phyloP scores from a whole-genome alignment of 2,797 vertebrate genomes.

The Amniataba percoides region DNA sequence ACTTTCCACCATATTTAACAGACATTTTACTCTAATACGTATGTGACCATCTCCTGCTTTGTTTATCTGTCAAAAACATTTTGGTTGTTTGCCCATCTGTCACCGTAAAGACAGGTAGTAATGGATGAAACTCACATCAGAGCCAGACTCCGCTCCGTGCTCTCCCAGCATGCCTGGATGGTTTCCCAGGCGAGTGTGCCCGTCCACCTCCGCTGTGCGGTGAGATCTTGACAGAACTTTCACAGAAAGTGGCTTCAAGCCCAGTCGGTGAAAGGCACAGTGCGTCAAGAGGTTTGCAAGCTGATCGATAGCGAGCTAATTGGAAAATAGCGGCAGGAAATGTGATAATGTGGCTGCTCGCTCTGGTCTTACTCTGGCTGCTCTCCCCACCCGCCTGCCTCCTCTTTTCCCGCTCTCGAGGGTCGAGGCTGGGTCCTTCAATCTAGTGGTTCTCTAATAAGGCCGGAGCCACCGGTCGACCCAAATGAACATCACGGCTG shows the following conservation, averaged over 20 bases:
- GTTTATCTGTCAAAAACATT: constrained; percentile 6
- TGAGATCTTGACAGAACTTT: constrained; percentile 51
- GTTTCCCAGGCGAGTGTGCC: constrained; percentile 39
- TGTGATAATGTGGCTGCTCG: constrained; percentile 77
- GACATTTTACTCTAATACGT: neutral
- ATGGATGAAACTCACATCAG: constrained; percentile 2
- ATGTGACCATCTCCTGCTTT: neutral
- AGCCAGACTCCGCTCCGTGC: constrained; percentile 15
- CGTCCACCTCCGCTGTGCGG: constrained; percentile 44
- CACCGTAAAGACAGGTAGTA: neutral
- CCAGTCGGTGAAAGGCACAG: constrained; percentile 60
- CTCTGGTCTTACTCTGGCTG: constrained; percentile 58
- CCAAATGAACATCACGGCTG: constrained; percentile 59
- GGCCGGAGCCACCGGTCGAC: constrained; percentile 55
- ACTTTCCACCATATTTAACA: neutral
- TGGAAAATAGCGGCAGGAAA: constrained; percentile 82
- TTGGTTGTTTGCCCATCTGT: neutral
- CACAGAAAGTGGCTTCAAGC: constrained; percentile 68
- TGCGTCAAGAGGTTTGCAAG: constrained; percentile 50
- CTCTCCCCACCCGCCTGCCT: constrained; percentile 8
- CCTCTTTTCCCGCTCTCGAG: constrained; percentile 37
- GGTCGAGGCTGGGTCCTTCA: constrained; percentile 59
- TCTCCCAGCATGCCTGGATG: constrained; percentile 26
- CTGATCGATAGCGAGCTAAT: constrained; percentile 80
- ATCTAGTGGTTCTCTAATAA: constrained; percentile 68